Evolutionary conservation across 2,113 vertebrate genomes (phyloP).

Genomic region (Catharus bicknelli): DNA sequence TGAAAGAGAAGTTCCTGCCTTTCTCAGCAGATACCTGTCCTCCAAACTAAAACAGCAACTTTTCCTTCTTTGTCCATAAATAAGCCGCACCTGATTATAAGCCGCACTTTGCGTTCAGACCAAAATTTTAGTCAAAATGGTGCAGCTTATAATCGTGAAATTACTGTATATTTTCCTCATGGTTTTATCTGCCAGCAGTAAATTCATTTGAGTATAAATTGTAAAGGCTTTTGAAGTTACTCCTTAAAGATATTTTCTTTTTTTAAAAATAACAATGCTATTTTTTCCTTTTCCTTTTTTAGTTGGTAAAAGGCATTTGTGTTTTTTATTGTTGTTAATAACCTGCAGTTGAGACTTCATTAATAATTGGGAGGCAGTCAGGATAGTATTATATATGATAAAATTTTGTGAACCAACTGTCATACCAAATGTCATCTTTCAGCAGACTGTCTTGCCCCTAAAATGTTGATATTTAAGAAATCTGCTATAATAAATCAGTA

Average conservation of each 20-base stretch:
- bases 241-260: neutral
- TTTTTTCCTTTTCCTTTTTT: neutral
- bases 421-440: neutral
- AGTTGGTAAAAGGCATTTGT: neutral
- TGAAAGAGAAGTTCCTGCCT: too few species aligned
- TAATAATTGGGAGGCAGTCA: neutral
- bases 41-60: too few species aligned
- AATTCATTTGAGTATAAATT: neutral
- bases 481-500: neutral
- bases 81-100: too few species aligned
- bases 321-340: neutral
- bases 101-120: too few species aligned
- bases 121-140: too few species aligned
- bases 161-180: neutral
- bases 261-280: neutral
- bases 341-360: neutral
- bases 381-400: neutral
- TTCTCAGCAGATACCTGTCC: too few species aligned
- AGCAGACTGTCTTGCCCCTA: neutral
- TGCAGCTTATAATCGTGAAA: too few species aligned
- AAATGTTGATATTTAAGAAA: neutral
- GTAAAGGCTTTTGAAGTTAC: neutral
- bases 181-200: neutral
- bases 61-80: too few species aligned
- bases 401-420: neutral